Percentiles rank a stretch among this genome's conserved stretches.
Evolutionary conservation across 2,797 vertebrate species (phyloP).

Genomic region (Lophius americanus): DNA sequence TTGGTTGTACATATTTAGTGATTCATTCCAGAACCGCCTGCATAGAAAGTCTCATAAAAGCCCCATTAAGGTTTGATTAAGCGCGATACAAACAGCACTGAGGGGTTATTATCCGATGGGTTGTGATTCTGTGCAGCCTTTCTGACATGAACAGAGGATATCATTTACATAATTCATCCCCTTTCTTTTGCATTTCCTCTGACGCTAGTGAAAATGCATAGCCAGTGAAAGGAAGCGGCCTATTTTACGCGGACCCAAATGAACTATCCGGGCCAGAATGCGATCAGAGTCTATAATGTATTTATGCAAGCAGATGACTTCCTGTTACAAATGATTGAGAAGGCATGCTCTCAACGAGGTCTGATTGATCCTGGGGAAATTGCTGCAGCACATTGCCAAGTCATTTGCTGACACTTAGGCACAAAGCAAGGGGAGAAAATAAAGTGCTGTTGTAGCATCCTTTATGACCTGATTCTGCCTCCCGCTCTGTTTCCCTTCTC

Average conservation of each 20-base stretch:
- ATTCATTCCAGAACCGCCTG: slow-evolving; percentile 1
- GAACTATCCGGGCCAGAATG: slow-evolving; percentile 43
- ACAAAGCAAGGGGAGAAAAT: slow-evolving; percentile 48
- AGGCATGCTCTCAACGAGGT: slow-evolving; percentile 52
- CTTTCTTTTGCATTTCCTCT: slow-evolving; percentile 5
- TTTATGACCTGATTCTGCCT: slow-evolving; percentile 66
- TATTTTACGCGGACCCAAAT: slow-evolving; percentile 29
- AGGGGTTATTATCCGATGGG: slow-evolving; percentile 23
- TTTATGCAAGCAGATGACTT: slow-evolving; percentile 55
- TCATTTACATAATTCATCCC: slow-evolving; percentile 3
- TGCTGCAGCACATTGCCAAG: slow-evolving; percentile 53
- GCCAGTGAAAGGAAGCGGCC: slow-evolving; percentile 35
- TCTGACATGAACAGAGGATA: slow-evolving; percentile 25
- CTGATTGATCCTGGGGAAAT: slow-evolving; percentile 68
- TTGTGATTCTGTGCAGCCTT: neutral
- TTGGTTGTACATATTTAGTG: slow-evolving; percentile 25
- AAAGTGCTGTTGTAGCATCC: slow-evolving; percentile 59
- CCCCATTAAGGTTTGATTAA: slow-evolving; percentile 39
- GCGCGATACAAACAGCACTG: slow-evolving; percentile 10
- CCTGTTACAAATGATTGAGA: slow-evolving; percentile 58
- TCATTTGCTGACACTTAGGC: slow-evolving; percentile 41
- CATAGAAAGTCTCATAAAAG: slow-evolving; percentile 28
- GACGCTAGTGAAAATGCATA: slow-evolving; percentile 26
- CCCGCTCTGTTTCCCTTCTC: slow-evolving; percentile 38
- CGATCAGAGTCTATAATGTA: slow-evolving; percentile 57